Evolutionary conservation across 1,140 invertebrate species (phyloP).

Genomic region (Matsumurasca onukii): DNA sequence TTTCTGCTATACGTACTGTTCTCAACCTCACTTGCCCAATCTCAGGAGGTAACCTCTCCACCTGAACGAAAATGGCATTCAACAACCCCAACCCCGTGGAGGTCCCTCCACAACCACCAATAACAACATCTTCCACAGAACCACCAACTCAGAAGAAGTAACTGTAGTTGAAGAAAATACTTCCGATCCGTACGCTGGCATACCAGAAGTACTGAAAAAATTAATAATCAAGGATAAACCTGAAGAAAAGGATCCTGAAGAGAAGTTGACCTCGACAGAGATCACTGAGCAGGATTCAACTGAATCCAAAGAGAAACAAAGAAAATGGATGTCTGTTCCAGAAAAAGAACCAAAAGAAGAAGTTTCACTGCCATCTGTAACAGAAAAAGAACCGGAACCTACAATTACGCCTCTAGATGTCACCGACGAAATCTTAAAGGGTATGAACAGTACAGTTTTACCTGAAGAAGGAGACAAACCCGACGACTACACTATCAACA

Average conservation of each 20-base stretch:
- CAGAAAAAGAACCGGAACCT: background rate
- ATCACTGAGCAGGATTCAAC: background rate
- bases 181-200: background rate
- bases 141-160: background rate
- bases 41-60: no score
- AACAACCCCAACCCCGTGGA: background rate
- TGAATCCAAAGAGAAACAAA: slow-evolving; percentile 3
- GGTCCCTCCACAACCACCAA: background rate
- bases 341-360: background rate
- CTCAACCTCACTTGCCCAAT: background rate
- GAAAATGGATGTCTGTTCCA: slow-evolving; percentile 7
- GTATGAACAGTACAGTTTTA: no score
- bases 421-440: background rate
- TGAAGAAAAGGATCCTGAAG: background rate
- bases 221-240: background rate
- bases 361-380: background rate
- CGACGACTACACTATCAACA: background rate
- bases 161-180: background rate
- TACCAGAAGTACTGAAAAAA: slow-evolving; percentile 3
- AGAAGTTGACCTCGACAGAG: slow-evolving; percentile 1
- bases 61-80: background rate
- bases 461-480: background rate
- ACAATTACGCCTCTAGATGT: background rate
- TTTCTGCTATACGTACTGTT: background rate
- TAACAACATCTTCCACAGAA: background rate